Evolutionary conservation across 2,797 vertebrate genomes (phyloP).

Genomic region (Spinibarbus caldwelli): DNA sequence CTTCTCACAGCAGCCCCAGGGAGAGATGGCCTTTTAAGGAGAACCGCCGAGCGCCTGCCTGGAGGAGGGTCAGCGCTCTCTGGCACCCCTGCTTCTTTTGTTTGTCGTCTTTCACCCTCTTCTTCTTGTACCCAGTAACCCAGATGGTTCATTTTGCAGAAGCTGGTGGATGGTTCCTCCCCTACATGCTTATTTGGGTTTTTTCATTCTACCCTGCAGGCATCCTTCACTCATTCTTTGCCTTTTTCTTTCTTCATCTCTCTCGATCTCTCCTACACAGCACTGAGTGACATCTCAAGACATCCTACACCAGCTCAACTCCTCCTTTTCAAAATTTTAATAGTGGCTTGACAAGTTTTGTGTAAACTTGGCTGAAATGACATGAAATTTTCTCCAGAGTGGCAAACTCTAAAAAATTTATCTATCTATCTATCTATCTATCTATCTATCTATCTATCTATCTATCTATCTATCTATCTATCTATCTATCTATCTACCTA

Average conservation of each 20-base stretch:
- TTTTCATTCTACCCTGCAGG: slow-evolving; percentile 51
- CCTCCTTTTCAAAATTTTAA: neutral
- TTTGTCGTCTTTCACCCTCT: slow-evolving; percentile 68
- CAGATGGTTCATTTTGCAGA: slow-evolving; percentile 82
- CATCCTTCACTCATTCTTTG: slow-evolving; percentile 45
- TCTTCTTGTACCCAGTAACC: slow-evolving; percentile 81
- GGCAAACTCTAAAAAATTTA: too few relatives aligned
- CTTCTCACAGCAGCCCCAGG: slow-evolving; percentile 75
- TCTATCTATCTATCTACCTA: neutral
- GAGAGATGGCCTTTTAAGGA: slow-evolving; percentile 68
- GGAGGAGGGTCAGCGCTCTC: slow-evolving; percentile 66
- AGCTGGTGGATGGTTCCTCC: slow-evolving; percentile 72
- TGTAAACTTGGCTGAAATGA: neutral
- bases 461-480: neutral
- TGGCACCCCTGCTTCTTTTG: slow-evolving; percentile 80
- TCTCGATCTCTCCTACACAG: slow-evolving; percentile 13
- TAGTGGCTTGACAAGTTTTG: neutral
- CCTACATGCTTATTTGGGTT: slow-evolving; percentile 45
- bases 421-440: neutral
- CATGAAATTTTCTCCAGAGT: neutral
- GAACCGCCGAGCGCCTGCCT: slow-evolving; percentile 57
- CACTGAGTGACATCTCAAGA: slow-evolving; percentile 28
- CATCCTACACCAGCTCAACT: slow-evolving; percentile 16
- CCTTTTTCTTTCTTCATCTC: slow-evolving; percentile 12
- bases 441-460: neutral